Base-by-base conservation (phyloP, 2,888 invertebrate species). In the Agriotes lineatus region DNA sequence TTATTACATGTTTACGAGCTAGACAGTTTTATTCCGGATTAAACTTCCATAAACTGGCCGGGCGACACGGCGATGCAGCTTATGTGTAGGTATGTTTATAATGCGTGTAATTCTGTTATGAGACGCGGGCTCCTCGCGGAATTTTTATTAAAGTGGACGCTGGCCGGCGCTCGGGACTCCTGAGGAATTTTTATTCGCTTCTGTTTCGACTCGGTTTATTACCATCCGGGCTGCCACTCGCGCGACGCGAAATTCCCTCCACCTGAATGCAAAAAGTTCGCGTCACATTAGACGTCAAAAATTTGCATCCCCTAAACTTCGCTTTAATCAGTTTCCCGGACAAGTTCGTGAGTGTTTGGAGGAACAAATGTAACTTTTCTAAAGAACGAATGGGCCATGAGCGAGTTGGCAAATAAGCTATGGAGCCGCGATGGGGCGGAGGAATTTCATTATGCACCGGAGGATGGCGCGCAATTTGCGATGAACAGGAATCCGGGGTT, bases 21-120 rank as follows among this genome's bases (percentile, higher is more conserved):
- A 67, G 67, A 67, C 67, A 67, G 69, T 69, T 69, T 69, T 69
- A 69, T 69, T 69, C 60, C 60, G 69, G 69, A 69, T 69, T 69
- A 69, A 69, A 65, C 62, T 48, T 45, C 65, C 64, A 60, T 69
- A 69, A 69, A 69, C 25, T 62, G 42, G 14, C 52, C 20, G 57
- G 62, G 62, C 45, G 67, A 67, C 67, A 67, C 62, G 33, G 64
- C 39, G 22, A 64, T 57, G 12, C 64, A 64, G 48, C 57, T 64
- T 60, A 66, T 44, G 59, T 66, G 48, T 52, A 54, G 42, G 66
- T 66, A 66, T 66, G 66, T 66, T 66, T 66, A 66, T 66, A 66
- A 66, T 54, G 66, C 60, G 66, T 52, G 60, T 60, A 66, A 60
- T 66, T 66, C 33, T 59, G 35, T 58, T 65, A 65, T 50, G 63